phyloP scores from a whole-genome alignment of 1,140 invertebrate species.

The Leptinotarsa defecta region DNA sequence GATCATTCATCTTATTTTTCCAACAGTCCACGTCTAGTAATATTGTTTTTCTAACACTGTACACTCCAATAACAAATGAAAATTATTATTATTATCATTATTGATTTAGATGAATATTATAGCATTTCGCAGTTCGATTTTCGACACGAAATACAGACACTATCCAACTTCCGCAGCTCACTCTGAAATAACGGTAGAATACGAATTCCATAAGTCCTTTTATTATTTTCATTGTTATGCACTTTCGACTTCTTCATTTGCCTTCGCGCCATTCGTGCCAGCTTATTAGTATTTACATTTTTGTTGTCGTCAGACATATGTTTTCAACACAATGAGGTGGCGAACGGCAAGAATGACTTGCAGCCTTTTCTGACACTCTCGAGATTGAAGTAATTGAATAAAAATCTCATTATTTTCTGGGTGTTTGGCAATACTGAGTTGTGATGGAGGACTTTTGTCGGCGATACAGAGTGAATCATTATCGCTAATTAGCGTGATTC shows the following conservation, averaged over 20 bases:
- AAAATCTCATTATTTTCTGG: background rate
- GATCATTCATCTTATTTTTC: too few relatives aligned
- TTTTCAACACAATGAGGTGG: background rate
- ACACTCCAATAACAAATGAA: too few relatives aligned
- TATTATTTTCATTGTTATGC: background rate
- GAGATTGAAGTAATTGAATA: background rate
- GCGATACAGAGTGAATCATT: too few relatives aligned
- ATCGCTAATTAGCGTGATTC: too few relatives aligned
- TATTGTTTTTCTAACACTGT: too few relatives aligned
- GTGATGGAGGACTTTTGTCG: too few relatives aligned
- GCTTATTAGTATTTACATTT: conserved; percentile 9
- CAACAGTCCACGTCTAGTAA: too few relatives aligned
- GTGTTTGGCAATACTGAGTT: background rate
- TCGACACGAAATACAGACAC: too few relatives aligned
- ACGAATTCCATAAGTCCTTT: conserved; percentile 5
- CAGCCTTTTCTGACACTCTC: background rate
- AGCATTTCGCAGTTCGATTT: too few relatives aligned
- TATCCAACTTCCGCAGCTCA: background rate
- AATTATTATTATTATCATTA: too few relatives aligned
- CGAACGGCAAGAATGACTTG: conserved; percentile 1
- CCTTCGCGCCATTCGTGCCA: background rate
- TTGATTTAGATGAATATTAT: too few relatives aligned
- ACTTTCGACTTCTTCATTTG: background rate
- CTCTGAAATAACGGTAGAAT: background rate
- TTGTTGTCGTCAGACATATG: background rate